phyloP scores from a whole-genome alignment of 2,113 vertebrate genomes.

The Ptyas mucosa region DNA sequence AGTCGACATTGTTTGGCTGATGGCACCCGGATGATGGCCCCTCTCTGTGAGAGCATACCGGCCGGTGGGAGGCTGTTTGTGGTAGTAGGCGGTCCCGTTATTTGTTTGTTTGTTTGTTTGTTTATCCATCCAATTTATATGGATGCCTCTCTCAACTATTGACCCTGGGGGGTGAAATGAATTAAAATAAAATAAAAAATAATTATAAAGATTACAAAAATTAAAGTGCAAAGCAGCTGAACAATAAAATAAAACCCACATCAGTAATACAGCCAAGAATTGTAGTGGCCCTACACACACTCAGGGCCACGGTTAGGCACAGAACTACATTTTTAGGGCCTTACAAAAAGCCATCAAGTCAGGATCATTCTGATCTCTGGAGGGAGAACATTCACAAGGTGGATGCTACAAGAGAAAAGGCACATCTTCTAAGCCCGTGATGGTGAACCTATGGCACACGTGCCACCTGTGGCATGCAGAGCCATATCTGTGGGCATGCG shows the following conservation, averaged over 20 bases:
- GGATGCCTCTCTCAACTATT: not conserved
- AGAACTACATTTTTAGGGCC: not conserved
- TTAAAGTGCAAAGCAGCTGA: not conserved
- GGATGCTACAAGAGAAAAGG: not conserved
- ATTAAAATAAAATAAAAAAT: not conserved
- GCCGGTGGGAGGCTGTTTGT: no score
- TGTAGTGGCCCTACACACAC: not conserved
- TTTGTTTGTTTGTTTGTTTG: not conserved
- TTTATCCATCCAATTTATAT: not conserved
- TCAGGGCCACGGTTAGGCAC: not conserved
- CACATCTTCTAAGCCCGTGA: not conserved
- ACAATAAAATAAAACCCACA: not conserved
- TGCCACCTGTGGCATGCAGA: no score
- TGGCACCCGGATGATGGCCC: no score
- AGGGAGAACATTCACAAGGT: not conserved
- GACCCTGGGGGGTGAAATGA: not conserved
- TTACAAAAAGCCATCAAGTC: not conserved
- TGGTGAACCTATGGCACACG: no score
- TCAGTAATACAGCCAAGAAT: not conserved
- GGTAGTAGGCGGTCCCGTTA: no score
- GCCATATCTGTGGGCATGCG: no score
- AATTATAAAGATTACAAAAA: not conserved
- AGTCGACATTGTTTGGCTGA: no score
- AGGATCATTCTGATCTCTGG: not conserved
- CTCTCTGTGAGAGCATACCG: no score